phyloP scores from a whole-genome alignment of 2,797 vertebrate species.

The Sternarchorhynchus goeldii region DNA sequence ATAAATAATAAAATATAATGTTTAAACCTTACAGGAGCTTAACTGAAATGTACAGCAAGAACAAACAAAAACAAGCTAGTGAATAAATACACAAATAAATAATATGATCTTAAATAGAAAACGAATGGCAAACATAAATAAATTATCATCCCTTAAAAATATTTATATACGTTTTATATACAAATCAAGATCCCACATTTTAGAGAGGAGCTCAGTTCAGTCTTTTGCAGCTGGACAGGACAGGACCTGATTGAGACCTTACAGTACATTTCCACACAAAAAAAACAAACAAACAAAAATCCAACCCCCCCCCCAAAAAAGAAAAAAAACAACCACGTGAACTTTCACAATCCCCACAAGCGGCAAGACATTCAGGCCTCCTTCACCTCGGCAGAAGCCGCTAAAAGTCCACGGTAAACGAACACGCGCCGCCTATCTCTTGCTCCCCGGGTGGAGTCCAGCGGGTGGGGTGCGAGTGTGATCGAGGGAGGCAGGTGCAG shows the following conservation, averaged over 20 bases:
- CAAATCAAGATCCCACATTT: conserved; percentile 51
- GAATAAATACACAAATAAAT: conserved; percentile 66
- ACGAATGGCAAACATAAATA: conserved; percentile 61
- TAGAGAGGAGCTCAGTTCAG: conserved; percentile 40
- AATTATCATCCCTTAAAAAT: conserved; percentile 49
- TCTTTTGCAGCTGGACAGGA: conserved; percentile 62
- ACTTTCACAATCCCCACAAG: no score
- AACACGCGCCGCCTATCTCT: neutral
- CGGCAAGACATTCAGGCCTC: no score
- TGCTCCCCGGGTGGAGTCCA: neutral
- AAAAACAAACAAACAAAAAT: neutral
- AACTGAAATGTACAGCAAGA: conserved; percentile 47
- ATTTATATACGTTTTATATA: conserved; percentile 53
- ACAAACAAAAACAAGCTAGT: conserved; percentile 39
- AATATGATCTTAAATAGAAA: conserved; percentile 66
- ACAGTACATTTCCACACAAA: conserved; percentile 38
- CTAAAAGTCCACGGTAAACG: neutral
- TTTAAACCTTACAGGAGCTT: conserved; percentile 20
- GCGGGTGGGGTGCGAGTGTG: neutral
- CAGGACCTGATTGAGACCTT: conserved; percentile 61
- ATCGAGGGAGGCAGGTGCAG: neutral
- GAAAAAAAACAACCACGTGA: no score
- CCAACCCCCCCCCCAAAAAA: neutral
- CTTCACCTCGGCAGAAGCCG: neutral
- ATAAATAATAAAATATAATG: conserved; percentile 19